Conservation (phyloP, 2,113 vertebrate species). For the Alexandromys fortis region DNA sequence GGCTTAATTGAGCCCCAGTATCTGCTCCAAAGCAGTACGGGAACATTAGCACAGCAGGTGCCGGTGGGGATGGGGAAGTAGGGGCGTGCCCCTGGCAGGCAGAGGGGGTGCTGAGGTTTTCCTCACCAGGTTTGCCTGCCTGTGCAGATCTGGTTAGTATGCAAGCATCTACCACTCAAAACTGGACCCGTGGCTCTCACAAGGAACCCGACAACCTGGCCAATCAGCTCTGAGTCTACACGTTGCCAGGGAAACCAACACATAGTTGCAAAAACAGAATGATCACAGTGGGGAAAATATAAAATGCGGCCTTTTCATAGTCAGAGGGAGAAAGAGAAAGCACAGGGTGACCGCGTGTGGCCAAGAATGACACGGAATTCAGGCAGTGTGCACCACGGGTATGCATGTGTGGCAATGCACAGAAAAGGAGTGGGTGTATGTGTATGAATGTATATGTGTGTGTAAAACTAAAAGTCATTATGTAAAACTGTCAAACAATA, state of each 20-base stretch:
- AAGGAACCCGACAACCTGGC: slow-evolving; percentile 65
- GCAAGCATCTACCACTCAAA: neutral
- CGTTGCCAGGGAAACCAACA: slow-evolving; percentile 81
- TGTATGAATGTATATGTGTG: neutral
- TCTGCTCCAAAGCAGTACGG: neutral
- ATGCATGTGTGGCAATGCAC: too few species aligned
- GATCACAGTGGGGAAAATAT: slow-evolving; percentile 75
- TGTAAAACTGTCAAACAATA: neutral
- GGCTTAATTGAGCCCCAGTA: neutral
- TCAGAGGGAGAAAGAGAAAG: neutral
- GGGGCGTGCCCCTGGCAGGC: neutral
- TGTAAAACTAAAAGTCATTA: neutral
- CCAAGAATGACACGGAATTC: neutral
- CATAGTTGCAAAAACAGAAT: slow-evolving; percentile 74
- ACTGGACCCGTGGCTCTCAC: slow-evolving; percentile 69
- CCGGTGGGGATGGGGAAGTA: neutral
- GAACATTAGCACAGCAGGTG: neutral
- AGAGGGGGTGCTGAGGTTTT: neutral
- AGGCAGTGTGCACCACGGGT: neutral
- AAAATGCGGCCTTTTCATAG: slow-evolving; percentile 64
- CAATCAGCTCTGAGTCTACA: slow-evolving; percentile 70
- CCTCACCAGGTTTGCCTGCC: slow-evolving; percentile 23
- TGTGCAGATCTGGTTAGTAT: neutral
- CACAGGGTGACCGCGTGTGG: neutral
- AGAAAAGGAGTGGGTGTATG: neutral